Evolutionary conservation across 2,888 invertebrate species (phyloP), one percentile per base, ranked within the genome.

Genomic region (Liodrosophila aerea): DNA sequence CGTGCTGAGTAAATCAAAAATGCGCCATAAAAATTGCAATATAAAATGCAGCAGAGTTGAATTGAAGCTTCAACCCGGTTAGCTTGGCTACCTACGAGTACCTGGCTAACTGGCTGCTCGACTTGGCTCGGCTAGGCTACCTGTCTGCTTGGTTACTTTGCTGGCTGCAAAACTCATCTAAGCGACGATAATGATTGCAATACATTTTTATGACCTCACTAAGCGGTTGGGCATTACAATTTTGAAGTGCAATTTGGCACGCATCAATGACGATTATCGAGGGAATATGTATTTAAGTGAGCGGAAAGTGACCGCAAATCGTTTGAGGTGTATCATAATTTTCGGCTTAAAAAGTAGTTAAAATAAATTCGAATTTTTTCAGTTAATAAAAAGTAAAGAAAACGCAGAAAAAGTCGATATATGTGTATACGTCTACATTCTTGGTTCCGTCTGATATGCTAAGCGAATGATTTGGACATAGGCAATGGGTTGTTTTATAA

Each of bases 131-230:
- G n/a, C n/a, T n/a, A n/a, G 16, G 34, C 16, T 44, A 7, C 13
- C 27, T 11, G 29, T 9, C 22, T 12, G 12, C 16, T 9, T 16
- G 45, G 11, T 9, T n/a, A 45, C 13, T 3, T 7, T 9, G 31
- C 44, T 53, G 52, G 51, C 51, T 46, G 60, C 46, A 64, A 63
- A 69, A 69, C 69, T 75, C 73, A 78, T 72, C 76, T 76, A 76
- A 83, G 86, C 77, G 81, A 71, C 85, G 86, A 86, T 83, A 81
- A 84, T 84, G 85, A 83, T 80, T 77, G 85, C 86, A 85, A 86
- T 82, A 76, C 76, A 71, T 82, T 86, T 86, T 76, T 64, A 78
- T 74, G 65, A 57, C 58, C 53, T 57, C 62, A 64, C 81, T 76
- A 75, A 75, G 76, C 76, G 73, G 63, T 72, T 61, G 83, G 64